Conservation (phyloP, 2,113 vertebrate species). For the Centrocercus urophasianus region DNA sequence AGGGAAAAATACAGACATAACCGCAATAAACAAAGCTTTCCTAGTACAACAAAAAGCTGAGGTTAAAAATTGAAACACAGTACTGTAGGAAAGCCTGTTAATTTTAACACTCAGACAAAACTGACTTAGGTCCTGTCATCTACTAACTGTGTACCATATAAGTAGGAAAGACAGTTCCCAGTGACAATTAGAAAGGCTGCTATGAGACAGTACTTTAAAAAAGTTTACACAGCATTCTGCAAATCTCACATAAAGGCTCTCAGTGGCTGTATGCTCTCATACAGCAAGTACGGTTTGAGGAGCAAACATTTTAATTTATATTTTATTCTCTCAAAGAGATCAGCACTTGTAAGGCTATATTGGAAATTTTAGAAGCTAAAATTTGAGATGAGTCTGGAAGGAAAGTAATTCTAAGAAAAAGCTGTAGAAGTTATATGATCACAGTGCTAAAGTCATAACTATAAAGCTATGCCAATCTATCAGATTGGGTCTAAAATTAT, state of each 20-base stretch:
- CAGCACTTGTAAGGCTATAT: not conserved
- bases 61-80: not conserved
- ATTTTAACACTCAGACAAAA: not conserved
- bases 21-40: not conserved
- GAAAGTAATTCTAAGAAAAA: not conserved
- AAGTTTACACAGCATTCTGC: not conserved
- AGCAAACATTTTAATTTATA: not conserved
- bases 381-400: not conserved
- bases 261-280: not conserved
- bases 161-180: not conserved
- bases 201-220: not conserved
- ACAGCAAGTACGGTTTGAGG: not conserved
- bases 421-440: not conserved
- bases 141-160: not conserved
- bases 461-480: not conserved
- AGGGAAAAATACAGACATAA: not conserved
- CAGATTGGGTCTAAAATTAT: not conserved
- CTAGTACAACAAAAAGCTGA: not conserved
- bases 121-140: not conserved
- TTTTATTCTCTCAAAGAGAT: not conserved
- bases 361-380: not conserved
- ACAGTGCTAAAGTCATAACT: not conserved
- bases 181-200: not conserved
- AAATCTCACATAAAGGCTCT: not conserved
- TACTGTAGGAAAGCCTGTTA: not conserved